Conservation (phyloP, 2,113 vertebrate genomes). For the Pao palembangensis region DNA sequence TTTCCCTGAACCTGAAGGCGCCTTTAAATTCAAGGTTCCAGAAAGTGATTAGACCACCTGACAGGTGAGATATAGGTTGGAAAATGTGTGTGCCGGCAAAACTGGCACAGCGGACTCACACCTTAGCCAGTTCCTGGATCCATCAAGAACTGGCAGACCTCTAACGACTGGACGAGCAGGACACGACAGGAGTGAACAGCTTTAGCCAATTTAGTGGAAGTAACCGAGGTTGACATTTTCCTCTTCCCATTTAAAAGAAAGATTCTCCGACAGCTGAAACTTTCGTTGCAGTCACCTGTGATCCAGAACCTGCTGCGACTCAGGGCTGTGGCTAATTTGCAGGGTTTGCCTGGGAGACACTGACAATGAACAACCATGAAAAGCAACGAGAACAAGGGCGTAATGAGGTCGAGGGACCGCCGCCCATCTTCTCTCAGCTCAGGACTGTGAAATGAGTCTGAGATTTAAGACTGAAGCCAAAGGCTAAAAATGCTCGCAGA, state of each 20-base stretch:
- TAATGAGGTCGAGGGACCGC: constrained; percentile 14
- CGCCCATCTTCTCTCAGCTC: constrained; percentile 10
- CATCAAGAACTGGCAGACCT: constrained; percentile 41
- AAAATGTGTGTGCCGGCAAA: constrained; percentile 16
- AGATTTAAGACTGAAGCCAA: neutral
- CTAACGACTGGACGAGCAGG: constrained; percentile 49
- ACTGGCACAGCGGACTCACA: constrained; percentile 5
- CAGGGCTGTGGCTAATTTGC: constrained; percentile 21
- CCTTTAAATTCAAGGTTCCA: constrained; percentile 2
- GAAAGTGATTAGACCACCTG: constrained; percentile 18
- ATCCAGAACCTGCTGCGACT: constrained; percentile 10
- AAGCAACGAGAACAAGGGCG: constrained; percentile 14
- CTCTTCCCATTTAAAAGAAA: constrained; percentile 52
- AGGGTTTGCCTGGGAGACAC: constrained; percentile 14
- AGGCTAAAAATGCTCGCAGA: neutral
- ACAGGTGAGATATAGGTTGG: constrained; percentile 35
- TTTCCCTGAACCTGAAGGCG: neutral
- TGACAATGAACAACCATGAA: constrained; percentile 21
- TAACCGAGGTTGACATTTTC: constrained; percentile 64
- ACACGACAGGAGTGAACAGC: constrained; percentile 27
- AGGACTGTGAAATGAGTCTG: neutral
- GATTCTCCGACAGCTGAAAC: constrained; percentile 44
- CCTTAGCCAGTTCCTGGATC: constrained; percentile 12
- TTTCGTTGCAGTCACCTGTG: constrained; percentile 41
- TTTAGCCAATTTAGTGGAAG: constrained; percentile 61